A percentile compares a stretch with the other conserved stretches of the same genome.
Conservation (phyloP, 2,797 vertebrate species). For the Eospalax fontanierii region DNA sequence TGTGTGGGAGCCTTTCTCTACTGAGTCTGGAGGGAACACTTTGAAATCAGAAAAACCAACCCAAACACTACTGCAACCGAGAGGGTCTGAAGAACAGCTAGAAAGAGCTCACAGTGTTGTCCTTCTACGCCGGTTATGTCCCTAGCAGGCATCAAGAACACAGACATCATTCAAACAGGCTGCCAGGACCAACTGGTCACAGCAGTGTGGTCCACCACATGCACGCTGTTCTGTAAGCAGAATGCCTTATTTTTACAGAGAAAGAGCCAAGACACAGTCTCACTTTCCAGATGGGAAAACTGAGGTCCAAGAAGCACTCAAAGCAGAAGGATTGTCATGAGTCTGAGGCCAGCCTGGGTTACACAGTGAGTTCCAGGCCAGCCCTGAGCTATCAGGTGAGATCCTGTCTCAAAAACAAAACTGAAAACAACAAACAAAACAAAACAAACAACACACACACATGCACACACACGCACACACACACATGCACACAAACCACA, state of each 20-base stretch:
- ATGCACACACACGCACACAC: too few relatives aligned
- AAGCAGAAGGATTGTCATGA: too few relatives aligned
- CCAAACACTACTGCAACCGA: background rate
- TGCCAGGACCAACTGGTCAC: too few relatives aligned
- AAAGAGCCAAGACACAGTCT: background rate
- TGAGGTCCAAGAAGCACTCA: background rate
- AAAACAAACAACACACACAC: too few relatives aligned
- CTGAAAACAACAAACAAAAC: too few relatives aligned
- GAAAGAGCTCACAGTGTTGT: too few relatives aligned
- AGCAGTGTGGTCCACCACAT: fast-evolving
- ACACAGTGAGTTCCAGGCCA: too few relatives aligned
- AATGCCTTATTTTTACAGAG: background rate
- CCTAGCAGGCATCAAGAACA: background rate
- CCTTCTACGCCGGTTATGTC: background rate
- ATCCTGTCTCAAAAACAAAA: too few relatives aligned
- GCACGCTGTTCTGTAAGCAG: background rate
- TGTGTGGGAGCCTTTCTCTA: background rate
- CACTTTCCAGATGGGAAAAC: background rate
- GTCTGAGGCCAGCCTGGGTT: too few relatives aligned
- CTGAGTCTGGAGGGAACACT: background rate
- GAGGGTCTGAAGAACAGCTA: background rate
- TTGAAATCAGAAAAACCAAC: background rate
- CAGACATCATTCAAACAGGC: too few relatives aligned
- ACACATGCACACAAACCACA: too few relatives aligned
- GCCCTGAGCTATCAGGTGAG: too few relatives aligned